Evolutionary conservation across 2,888 invertebrate genomes (phyloP).

Genomic region (Drosophila robusta): DNA sequence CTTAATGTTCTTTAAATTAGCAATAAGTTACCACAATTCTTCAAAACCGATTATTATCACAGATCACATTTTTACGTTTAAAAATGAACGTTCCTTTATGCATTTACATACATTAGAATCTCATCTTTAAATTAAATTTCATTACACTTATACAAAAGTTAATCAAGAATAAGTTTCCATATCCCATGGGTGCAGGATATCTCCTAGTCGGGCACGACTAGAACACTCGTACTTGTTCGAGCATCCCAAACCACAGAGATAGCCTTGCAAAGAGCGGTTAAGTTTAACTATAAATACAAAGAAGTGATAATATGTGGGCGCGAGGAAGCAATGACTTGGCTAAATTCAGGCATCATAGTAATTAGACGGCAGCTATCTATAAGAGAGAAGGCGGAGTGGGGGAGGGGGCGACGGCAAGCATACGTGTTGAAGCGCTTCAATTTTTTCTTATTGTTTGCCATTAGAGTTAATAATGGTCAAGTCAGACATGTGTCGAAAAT

Average conservation of each 20-base stretch:
- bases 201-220: neutral
- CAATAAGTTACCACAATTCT: no score
- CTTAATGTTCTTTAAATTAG: no score
- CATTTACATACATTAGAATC: no score
- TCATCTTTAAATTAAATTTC: no score
- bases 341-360: conserved; percentile 12
- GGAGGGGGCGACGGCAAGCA: neutral
- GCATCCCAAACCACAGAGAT: neutral
- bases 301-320: conserved; percentile 32
- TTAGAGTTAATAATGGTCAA: conserved; percentile 48
- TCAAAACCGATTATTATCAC: no score
- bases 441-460: conserved; percentile 21
- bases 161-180: no score
- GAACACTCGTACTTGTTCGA: neutral
- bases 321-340: conserved; percentile 42
- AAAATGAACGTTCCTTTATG: no score
- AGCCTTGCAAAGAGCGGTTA: conserved; percentile 13
- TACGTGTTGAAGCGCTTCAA: conserved; percentile 9
- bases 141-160: no score
- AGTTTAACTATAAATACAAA: conserved; percentile 13
- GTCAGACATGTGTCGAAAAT: conserved; percentile 61
- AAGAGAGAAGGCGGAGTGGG: neutral
- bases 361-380: conserved; percentile 26
- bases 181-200: neutral
- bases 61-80: no score